Percentiles rank a stretch among this genome's conserved stretches.
These are phyloP conservation scores for Hypanus sabinus DNA, from an alignment of 2,113 vertebrate species.

Conservation along the genomic window DNA sequence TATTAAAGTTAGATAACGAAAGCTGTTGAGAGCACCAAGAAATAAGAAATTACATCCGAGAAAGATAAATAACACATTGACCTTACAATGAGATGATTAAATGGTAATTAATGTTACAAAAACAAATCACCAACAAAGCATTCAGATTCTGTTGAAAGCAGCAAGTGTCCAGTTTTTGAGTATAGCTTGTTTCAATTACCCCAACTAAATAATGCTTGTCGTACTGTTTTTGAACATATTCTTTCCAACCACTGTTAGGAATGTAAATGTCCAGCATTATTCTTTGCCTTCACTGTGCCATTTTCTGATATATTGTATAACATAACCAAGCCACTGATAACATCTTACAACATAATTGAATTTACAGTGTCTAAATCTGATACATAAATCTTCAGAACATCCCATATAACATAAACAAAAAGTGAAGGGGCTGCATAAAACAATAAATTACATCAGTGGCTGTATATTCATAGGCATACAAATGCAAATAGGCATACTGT, in stretches of 20 bases:
- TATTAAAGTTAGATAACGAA: neutral
- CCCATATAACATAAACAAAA: neutral
- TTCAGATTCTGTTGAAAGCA: neutral
- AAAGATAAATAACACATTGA: neutral
- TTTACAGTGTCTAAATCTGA: neutral
- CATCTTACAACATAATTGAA: neutral
- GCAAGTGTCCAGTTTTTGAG: neutral
- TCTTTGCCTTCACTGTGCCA: neutral
- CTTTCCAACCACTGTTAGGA: neutral
- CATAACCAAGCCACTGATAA: neutral
- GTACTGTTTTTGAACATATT: neutral
- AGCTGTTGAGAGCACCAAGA: neutral
- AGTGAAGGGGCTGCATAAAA: neutral
- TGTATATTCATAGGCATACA: neutral
- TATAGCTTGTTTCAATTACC: neutral
- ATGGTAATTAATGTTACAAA: neutral
- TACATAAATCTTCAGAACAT: neutral
- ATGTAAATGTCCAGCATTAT: neutral
- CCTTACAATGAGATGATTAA: neutral
- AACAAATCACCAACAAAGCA: neutral
- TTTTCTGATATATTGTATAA: neutral
- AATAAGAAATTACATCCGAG: neutral
- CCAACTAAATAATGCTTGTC: neutral
- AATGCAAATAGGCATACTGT: neutral
- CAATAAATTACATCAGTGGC: neutral